These are phyloP conservation scores for Cetoscarus ocellatus DNA, from an alignment of 2,797 vertebrate species.

Conservation along the genomic window DNA sequence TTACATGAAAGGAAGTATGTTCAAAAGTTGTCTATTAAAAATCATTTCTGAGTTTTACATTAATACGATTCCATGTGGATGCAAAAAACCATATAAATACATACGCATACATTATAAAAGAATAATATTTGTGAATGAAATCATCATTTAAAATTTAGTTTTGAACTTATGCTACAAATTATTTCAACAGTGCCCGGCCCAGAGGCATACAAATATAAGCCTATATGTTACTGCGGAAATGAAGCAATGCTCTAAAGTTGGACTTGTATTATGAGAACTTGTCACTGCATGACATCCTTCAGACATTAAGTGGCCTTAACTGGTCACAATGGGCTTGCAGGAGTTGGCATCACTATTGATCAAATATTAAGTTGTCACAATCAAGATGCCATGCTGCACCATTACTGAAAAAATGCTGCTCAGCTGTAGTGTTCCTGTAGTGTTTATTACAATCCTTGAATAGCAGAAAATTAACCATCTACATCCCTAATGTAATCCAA, in stretches of 20 bases:
- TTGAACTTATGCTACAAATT: no score
- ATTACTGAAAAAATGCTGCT: slow-evolving; percentile 40
- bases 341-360: slow-evolving; percentile 46
- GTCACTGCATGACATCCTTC: slow-evolving; percentile 19
- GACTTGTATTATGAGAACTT: slow-evolving; percentile 36
- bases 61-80: no score
- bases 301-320: slow-evolving; percentile 34
- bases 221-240: slow-evolving; percentile 26
- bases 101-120: no score
- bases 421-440: slow-evolving; percentile 60
- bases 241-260: slow-evolving; percentile 23
- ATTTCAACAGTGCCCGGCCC: no score
- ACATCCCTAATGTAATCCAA: slow-evolving; percentile 61
- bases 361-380: slow-evolving; percentile 42
- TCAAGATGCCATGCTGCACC: slow-evolving; percentile 31
- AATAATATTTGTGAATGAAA: no score
- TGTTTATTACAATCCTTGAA: slow-evolving; percentile 59
- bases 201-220: slow-evolving; percentile 18
- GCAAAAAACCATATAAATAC: no score
- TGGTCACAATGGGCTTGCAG: slow-evolving; percentile 41
- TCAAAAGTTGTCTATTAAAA: no score
- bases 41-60: no score
- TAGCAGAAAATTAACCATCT: slow-evolving; percentile 64
- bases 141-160: no score
- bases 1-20: no score